Base-by-base conservation (phyloP, 2,797 vertebrate genomes). In the Eutrigla gurnardus region DNA sequence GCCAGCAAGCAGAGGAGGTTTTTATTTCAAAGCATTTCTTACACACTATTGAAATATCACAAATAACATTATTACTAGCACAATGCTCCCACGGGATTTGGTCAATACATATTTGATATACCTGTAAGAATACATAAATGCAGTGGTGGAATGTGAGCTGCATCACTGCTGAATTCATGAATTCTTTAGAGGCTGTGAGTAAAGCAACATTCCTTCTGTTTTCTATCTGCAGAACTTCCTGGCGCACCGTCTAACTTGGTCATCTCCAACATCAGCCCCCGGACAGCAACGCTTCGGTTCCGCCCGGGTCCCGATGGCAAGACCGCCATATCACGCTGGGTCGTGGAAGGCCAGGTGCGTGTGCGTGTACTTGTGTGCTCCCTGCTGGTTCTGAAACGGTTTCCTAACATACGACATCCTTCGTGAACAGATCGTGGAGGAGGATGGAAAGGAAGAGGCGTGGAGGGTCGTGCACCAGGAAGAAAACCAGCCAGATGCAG, bases 241-340 rank as follows among this genome's bases (percentile, higher is more conserved):
- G 97, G 97, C 3, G 94, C 96, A 36, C 97, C 97, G 0, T 96
- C 96, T 72, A 97, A 98, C 84, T 91, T 98, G 67, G 96, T 98
- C 82, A 98, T 99, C 81, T 97, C 97, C 84, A 99, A 98, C 93
- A 99, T 99, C 86, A 98, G 97, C 87, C 97, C 97, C 52, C 96
- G 96, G 42, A 96, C 97, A 0, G 97, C 96, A 70, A 97, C 95
- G 0, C 93, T 99, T 2, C 95, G 96, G 45, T 99, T 97, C 93
- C 96, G 95, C 3, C 96, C 96, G 0, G 97, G 97, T 1, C 93
- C 96, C 0, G 96, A 98, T 0, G 97, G 97, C 46, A 99, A 98
- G 93, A 98, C 97, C 0, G 91, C 95, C 71, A 95, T 97, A 86
- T 97, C 93, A 54, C 96, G 93, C 65, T 98, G 98, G 98, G 95